These are phyloP conservation scores for Myoxocephalus aenaeus DNA, from an alignment of 2,797 vertebrate genomes.

Conservation along the genomic window DNA sequence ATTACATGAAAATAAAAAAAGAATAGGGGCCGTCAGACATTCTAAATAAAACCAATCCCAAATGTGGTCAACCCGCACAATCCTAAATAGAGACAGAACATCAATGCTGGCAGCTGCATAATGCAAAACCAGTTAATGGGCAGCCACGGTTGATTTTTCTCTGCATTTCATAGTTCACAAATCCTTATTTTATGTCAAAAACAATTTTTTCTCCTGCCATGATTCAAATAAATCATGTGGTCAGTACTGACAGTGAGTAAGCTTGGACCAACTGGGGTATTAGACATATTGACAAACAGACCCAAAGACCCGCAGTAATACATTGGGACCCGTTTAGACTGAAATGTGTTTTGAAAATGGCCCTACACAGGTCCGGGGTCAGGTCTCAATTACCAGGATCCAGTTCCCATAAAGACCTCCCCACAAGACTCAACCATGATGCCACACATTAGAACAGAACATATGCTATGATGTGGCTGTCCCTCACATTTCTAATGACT, in stretches of 20 bases:
- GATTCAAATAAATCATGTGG: neutral
- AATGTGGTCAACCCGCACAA: neutral
- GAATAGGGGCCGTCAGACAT: neutral
- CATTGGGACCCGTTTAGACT: neutral
- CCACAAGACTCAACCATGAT: neutral
- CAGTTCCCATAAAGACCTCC: neutral
- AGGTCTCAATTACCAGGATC: neutral
- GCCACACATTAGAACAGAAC: neutral
- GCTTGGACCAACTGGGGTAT: neutral
- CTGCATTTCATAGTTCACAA: neutral
- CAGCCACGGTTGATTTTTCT: neutral
- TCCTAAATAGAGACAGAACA: slow-evolving; percentile 6
- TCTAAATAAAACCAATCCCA: neutral
- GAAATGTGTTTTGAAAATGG: neutral
- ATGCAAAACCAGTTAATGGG: neutral
- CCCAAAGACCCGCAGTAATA: neutral
- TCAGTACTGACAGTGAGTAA: neutral
- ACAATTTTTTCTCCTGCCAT: neutral
- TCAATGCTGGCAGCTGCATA: slow-evolving; percentile 10
- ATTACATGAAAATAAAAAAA: too few species aligned
- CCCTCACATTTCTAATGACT: neutral
- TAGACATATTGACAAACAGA: neutral
- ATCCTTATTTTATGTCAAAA: neutral
- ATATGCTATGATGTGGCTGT: neutral
- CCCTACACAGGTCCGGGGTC: neutral